Conservation (phyloP, 2,797 vertebrate species). For the Gallirallus australis region DNA sequence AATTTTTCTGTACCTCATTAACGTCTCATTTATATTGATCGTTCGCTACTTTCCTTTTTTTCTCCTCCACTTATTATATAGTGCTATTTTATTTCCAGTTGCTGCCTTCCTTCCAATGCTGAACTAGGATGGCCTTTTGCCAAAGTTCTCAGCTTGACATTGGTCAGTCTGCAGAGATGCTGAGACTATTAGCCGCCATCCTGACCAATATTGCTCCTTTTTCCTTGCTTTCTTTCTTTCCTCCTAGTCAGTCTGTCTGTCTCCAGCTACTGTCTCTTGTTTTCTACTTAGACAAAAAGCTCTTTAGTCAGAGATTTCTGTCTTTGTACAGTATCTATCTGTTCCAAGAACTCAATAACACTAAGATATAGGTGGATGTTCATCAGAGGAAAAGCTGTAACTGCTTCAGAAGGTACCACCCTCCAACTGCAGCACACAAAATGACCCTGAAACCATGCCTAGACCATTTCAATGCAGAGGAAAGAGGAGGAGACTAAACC, state of each 20-base stretch:
- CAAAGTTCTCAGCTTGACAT: slow-evolving; percentile 52
- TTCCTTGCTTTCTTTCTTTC: slow-evolving; percentile 21
- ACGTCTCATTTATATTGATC: slow-evolving; percentile 68
- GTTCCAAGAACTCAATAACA: neutral
- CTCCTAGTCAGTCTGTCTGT: slow-evolving; percentile 50
- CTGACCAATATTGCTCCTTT: slow-evolving; percentile 20
- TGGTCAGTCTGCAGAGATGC: neutral
- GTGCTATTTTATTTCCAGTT: slow-evolving; percentile 47
- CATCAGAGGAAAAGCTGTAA: neutral
- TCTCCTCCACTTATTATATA: slow-evolving; percentile 35
- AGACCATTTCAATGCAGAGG: neutral
- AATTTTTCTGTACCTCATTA: slow-evolving; percentile 61
- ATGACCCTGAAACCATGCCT: neutral
- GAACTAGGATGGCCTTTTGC: slow-evolving; percentile 48
- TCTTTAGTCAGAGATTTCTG: slow-evolving; percentile 7
- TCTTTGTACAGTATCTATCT: neutral
- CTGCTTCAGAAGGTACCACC: neutral
- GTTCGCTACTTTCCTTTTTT: slow-evolving; percentile 42
- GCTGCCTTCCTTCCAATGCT: slow-evolving; percentile 7
- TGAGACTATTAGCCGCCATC: slow-evolving; percentile 51
- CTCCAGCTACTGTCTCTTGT: slow-evolving; percentile 25
- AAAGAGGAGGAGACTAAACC: neutral
- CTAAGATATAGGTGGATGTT: neutral
- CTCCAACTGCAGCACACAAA: neutral
- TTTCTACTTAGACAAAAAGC: neutral